Conservation (phyloP, 2,797 vertebrate genomes). For the Sorex maritimensis region DNA sequence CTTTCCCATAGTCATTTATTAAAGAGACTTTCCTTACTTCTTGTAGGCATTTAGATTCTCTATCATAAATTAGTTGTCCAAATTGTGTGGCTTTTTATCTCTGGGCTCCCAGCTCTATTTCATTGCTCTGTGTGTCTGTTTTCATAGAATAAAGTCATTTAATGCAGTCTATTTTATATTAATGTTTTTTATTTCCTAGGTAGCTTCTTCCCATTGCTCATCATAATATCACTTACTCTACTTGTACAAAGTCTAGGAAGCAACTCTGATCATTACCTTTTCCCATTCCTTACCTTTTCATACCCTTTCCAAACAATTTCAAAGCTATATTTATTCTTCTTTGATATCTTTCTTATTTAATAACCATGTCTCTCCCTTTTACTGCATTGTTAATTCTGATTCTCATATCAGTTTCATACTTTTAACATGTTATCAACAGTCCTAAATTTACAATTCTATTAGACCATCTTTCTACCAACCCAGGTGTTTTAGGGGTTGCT, state of each 20-base stretch:
- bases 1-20: too few relatives aligned
- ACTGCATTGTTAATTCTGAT: neutral
- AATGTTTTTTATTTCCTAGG: conserved; percentile 44
- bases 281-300: neutral
- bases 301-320: neutral
- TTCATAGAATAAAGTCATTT: too few relatives aligned
- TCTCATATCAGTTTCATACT: neutral
- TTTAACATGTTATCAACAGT: neutral
- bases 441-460: neutral
- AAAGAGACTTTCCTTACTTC: too few relatives aligned
- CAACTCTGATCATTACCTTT: conserved; percentile 42
- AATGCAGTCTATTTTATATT: conserved; percentile 26
- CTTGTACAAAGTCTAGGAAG: conserved; percentile 49
- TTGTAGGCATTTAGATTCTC: too few relatives aligned
- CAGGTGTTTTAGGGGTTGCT: neutral
- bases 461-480: conserved; percentile 24
- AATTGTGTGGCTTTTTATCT: too few relatives aligned
- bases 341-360: conserved; percentile 29
- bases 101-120: too few relatives aligned
- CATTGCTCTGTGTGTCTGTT: too few relatives aligned
- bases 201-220: conserved; percentile 32
- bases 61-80: too few relatives aligned
- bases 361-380: neutral
- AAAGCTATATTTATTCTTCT: conserved; percentile 30
- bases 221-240: neutral